These are phyloP conservation scores for Lymantria dispar DNA, from an alignment of 2,888 invertebrate genomes.

Conservation along the genomic window DNA sequence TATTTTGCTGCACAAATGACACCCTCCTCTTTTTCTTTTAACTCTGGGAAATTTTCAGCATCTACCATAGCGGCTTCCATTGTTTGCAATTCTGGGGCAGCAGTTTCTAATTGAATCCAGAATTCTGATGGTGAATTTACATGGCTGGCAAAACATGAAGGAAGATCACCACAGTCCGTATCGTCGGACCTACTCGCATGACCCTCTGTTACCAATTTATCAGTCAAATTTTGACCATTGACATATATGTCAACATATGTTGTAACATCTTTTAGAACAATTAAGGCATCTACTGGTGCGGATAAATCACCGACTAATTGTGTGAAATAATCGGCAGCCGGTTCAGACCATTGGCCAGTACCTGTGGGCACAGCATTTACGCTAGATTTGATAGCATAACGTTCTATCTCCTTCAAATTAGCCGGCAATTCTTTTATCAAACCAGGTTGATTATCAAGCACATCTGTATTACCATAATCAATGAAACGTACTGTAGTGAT, in stretches of 20 bases:
- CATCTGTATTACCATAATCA: conserved; percentile 91
- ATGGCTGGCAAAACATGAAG: conserved; percentile 88
- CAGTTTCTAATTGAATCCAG: conserved; percentile 89
- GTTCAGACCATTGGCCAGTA: conserved; percentile 85
- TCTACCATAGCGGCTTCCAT: conserved; percentile 82
- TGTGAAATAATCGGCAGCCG: conserved; percentile 82
- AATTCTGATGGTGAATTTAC: conserved; percentile 89
- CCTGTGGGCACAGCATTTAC: conserved; percentile 86
- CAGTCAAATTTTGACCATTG: conserved; percentile 83
- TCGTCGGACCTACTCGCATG: conserved; percentile 81
- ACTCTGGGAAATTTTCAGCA: conserved; percentile 77
- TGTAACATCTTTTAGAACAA: conserved; percentile 82
- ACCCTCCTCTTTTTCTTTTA: conserved; percentile 72
- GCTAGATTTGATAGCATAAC: conserved; percentile 84
- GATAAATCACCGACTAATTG: conserved; percentile 75
- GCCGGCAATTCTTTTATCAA: conserved; percentile 84
- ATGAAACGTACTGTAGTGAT: conserved; percentile 89
- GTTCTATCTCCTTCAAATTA: conserved; percentile 78
- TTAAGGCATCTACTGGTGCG: conserved; percentile 72
- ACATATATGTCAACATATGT: conserved; percentile 86
- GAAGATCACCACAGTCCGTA: conserved; percentile 74
- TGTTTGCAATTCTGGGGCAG: conserved; percentile 77
- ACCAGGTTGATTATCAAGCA: conserved; percentile 84
- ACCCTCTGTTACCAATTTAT: conserved; percentile 82
- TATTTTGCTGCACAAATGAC: conserved; percentile 85